Conservation (phyloP, 2,888 invertebrate genomes). For the Dione juno region DNA sequence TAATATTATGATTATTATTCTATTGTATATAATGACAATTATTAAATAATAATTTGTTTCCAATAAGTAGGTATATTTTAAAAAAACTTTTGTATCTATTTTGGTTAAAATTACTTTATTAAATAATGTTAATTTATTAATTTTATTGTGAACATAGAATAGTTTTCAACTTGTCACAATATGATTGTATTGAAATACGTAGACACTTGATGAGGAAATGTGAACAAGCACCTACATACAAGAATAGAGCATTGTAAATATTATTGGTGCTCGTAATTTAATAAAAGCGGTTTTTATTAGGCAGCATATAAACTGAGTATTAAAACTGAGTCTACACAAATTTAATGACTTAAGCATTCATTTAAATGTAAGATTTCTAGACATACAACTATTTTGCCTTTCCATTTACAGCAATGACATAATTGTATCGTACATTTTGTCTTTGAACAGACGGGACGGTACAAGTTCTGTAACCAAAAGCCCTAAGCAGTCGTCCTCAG, state of each 20-base stretch:
- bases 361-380: background rate
- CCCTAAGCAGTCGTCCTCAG: conserved; percentile 34
- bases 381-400: background rate
- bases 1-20: background rate
- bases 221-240: too few relatives aligned
- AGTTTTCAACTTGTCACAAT: too few relatives aligned
- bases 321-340: too few relatives aligned
- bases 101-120: background rate
- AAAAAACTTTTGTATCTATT: background rate
- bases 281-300: too few relatives aligned
- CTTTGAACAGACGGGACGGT: conserved; percentile 25
- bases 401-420: too few relatives aligned
- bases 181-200: background rate
- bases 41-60: background rate
- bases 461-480: conserved; percentile 29
- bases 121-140: background rate
- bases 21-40: too few relatives aligned
- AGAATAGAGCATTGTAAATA: too few relatives aligned
- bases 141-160: too few relatives aligned
- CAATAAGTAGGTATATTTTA: too few relatives aligned
- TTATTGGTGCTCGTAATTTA: too few relatives aligned
- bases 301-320: too few relatives aligned
- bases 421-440: conserved; percentile 17
- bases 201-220: background rate
- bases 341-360: too few relatives aligned